These are phyloP conservation scores for Aplysina aerophoba DNA, from an alignment of 37 sponge, comb jelly and placozoan genomes.

Conservation along the genomic window DNA sequence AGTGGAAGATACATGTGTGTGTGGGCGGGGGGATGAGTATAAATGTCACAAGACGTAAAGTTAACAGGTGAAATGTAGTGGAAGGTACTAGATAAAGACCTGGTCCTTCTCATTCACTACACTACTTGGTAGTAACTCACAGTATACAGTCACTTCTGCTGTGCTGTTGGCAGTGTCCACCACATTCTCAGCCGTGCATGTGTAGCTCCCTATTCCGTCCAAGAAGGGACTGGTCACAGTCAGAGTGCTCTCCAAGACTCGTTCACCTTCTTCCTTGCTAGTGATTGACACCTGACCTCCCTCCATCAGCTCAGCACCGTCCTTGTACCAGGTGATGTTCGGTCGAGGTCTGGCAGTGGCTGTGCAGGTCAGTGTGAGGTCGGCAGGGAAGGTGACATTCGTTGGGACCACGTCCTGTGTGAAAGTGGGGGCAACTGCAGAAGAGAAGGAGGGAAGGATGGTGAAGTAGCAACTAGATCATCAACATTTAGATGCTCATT, in stretches of 20 bases:
- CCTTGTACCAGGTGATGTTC: slow-evolving; percentile 59
- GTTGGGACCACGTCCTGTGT: not conserved
- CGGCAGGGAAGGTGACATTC: not conserved
- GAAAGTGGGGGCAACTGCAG: slow-evolving; percentile 49
- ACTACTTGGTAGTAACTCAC: not conserved
- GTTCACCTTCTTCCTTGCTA: not conserved
- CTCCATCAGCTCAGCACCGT: slow-evolving; percentile 24
- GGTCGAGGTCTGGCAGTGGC: slow-evolving; percentile 62
- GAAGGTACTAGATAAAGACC: no score
- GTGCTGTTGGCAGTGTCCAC: slow-evolving; percentile 15
- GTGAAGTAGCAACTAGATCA: no score
- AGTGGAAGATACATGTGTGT: no score
- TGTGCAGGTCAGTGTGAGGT: slow-evolving; percentile 37
- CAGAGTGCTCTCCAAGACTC: slow-evolving; percentile 2
- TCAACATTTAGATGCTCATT: no score
- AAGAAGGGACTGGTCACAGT: not conserved
- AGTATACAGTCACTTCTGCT: not conserved
- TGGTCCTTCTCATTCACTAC: no score
- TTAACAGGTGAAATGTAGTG: no score
- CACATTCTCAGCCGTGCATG: slow-evolving; percentile 48
- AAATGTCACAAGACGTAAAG: no score
- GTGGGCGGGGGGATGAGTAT: no score
- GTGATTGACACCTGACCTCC: slow-evolving; percentile 11
- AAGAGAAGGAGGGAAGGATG: not conserved
- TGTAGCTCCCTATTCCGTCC: slow-evolving; percentile 48